phyloP scores from a whole-genome alignment of 1,140 invertebrate species.

The Zaprionus africanus region DNA sequence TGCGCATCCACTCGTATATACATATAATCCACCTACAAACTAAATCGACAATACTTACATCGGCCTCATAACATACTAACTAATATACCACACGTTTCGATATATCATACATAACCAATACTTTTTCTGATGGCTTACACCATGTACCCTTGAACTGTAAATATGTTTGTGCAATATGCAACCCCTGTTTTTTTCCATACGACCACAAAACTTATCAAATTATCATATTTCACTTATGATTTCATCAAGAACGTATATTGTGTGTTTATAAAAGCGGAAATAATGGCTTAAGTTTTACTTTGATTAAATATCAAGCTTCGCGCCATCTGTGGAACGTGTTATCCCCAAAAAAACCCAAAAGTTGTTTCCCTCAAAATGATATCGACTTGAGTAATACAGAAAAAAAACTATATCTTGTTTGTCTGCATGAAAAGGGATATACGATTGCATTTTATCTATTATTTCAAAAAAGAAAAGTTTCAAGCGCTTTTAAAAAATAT shows the following conservation, averaged over 20 bases:
- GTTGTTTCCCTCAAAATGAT: neutral
- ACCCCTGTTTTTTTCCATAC: constrained; percentile 61
- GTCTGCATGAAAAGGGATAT: constrained; percentile 3
- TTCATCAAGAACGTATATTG: constrained; percentile 1
- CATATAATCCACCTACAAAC: constrained; percentile 32
- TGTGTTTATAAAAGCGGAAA: constrained; percentile 21
- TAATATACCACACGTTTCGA: constrained; percentile 8
- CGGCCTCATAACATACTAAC: neutral
- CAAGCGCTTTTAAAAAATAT: constrained; percentile 19
- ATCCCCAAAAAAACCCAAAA: neutral
- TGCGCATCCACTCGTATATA: constrained; percentile 64
- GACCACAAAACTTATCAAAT: constrained; percentile 39
- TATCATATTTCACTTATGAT: constrained; percentile 6
- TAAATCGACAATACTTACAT: neutral
- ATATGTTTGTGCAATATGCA: constrained; percentile 82
- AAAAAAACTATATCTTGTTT: constrained; percentile 2
- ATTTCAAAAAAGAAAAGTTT: neutral
- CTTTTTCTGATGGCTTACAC: constrained; percentile 55
- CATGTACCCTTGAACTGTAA: constrained; percentile 67
- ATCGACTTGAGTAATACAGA: constrained; percentile 8
- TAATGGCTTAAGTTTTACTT: constrained; percentile 3
- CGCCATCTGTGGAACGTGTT: constrained; percentile 5
- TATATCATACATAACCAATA: constrained; percentile 22
- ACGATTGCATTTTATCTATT: constrained; percentile 7
- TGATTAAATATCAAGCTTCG: constrained; percentile 8